phyloP scores from a whole-genome alignment of 2,797 vertebrate species.

The Philypnodon macrostomus region DNA sequence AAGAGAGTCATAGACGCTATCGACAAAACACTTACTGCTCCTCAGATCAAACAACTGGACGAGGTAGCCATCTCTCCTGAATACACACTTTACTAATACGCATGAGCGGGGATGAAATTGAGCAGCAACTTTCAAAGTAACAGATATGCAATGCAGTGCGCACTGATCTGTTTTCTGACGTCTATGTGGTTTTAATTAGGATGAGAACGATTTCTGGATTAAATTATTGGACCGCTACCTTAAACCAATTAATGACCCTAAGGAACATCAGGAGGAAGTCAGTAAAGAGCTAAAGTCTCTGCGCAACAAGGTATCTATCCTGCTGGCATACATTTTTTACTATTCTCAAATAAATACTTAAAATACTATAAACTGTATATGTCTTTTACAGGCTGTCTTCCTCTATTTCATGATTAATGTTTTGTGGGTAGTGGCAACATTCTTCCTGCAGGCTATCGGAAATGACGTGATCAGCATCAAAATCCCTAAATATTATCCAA shows the following conservation, averaged over 20 bases:
- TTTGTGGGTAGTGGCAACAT: slow-evolving; percentile 83
- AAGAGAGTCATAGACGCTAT: slow-evolving; percentile 69
- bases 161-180: background rate
- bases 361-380: too few species aligned
- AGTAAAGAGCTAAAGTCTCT: slow-evolving; percentile 76
- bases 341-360: too few species aligned
- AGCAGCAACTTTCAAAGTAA: too few species aligned
- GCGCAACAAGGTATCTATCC: slow-evolving; percentile 70
- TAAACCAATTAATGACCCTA: slow-evolving; percentile 59
- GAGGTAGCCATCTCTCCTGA: slow-evolving; percentile 70
- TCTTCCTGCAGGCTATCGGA: slow-evolving; percentile 81
- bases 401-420: slow-evolving; percentile 83
- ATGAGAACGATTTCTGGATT: slow-evolving; percentile 77
- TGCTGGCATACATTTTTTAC: background rate
- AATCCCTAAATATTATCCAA: slow-evolving; percentile 70
- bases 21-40: slow-evolving; percentile 76
- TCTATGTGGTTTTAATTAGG: slow-evolving; percentile 49
- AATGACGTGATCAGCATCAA: slow-evolving; percentile 74
- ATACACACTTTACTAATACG: too few species aligned
- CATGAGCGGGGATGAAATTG: too few species aligned
- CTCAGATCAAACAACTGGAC: slow-evolving; percentile 66
- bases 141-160: too few species aligned
- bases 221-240: slow-evolving; percentile 77
- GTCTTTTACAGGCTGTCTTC: slow-evolving; percentile 73
- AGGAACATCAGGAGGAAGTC: slow-evolving; percentile 62